These are phyloP conservation scores for Popillia japonica DNA, from an alignment of 1,140 invertebrate genomes.

Conservation along the genomic window DNA sequence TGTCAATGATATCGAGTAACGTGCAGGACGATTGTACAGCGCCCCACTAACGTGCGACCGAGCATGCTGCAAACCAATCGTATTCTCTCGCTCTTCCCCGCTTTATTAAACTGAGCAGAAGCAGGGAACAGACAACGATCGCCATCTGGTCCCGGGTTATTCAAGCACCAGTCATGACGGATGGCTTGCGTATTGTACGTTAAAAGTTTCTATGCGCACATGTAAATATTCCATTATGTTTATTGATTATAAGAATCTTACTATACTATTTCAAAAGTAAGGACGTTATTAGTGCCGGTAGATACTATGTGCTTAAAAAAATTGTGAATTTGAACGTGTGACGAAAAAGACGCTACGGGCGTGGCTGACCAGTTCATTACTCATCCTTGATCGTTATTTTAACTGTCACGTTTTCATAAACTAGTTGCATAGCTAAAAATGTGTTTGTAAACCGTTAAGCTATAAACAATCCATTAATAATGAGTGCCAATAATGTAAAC, in stretches of 20 bases:
- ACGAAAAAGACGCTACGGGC: slow-evolving; percentile 52
- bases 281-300: neutral
- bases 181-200: slow-evolving; percentile 35
- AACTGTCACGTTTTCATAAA: slow-evolving; percentile 40
- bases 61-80: neutral
- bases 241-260: slow-evolving; percentile 20
- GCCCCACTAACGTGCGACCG: slow-evolving; percentile 39
- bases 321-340: neutral
- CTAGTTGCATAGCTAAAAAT: slow-evolving; percentile 27
- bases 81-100: slow-evolving; percentile 25
- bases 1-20: neutral
- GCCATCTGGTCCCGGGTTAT: slow-evolving; percentile 47
- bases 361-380: slow-evolving; percentile 56
- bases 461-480: slow-evolving; percentile 46
- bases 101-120: neutral
- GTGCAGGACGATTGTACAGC: slow-evolving; percentile 40
- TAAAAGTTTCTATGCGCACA: slow-evolving; percentile 29
- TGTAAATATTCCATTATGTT: slow-evolving; percentile 35
- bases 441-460: slow-evolving; percentile 35
- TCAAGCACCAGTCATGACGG: slow-evolving; percentile 36
- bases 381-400: slow-evolving; percentile 42
- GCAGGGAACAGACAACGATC: slow-evolving; percentile 42
- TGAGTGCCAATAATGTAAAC: slow-evolving; percentile 61
- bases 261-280: neutral
- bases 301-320: neutral